phyloP scores from a whole-genome alignment of 2,113 vertebrate genomes.

The Prunella fulvescens region DNA sequence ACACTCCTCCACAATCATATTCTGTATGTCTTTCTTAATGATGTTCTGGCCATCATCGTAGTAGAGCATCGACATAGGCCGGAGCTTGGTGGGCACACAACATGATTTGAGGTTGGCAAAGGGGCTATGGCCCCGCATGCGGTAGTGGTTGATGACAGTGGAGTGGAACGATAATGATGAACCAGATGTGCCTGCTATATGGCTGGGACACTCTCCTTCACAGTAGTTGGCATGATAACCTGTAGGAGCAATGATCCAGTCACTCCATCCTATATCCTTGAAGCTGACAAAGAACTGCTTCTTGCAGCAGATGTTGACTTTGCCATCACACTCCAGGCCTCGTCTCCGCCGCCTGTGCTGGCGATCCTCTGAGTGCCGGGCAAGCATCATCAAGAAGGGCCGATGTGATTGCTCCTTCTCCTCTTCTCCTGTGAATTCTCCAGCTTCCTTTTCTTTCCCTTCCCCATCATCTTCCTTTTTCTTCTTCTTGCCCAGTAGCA shows the following conservation, averaged over 20 bases:
- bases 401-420: conserved; percentile 92
- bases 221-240: conserved; percentile 98
- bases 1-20: conserved; percentile 99
- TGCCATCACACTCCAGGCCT: conserved; percentile 95
- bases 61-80: conserved; percentile 99
- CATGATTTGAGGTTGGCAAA: conserved; percentile 94
- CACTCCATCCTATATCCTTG: conserved; percentile 97
- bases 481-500: conserved; percentile 81
- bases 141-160: conserved; percentile 97
- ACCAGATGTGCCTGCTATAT: conserved; percentile 90
- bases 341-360: conserved; percentile 81
- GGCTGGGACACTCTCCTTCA: conserved; percentile 94
- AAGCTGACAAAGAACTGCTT: conserved; percentile 96
- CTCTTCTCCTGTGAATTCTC: conserved; percentile 69
- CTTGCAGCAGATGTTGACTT: conserved; percentile 95
- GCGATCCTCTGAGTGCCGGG: conserved; percentile 82
- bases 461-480: conserved; percentile 80
- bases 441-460: conserved; percentile 70
- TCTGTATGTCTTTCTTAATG: conserved; percentile 98
- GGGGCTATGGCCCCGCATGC: conserved; percentile 91
- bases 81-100: conserved; percentile 93
- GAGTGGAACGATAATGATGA: conserved; percentile 94
- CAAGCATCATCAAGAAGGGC: conserved; percentile 94
- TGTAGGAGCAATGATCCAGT: conserved; percentile 97
- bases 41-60: conserved; percentile 97